Percentiles rank a stretch among this genome's conserved stretches.
Evolutionary conservation across 1,140 invertebrate genomes (phyloP).

Genomic region (Druon quercuslanigerum): DNA sequence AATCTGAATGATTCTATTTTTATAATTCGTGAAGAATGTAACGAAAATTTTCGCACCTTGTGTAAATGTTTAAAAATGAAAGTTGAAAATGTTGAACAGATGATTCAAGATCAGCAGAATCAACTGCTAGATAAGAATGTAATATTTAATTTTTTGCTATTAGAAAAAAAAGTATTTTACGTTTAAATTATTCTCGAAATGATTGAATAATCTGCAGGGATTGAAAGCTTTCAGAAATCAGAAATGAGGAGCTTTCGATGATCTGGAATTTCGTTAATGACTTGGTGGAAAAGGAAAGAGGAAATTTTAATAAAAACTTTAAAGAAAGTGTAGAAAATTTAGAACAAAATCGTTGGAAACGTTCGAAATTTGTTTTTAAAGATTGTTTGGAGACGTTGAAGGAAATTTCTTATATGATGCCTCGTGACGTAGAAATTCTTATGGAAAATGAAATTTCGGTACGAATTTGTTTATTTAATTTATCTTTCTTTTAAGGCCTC

Average conservation of each 20-base stretch:
- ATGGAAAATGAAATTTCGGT: constrained; percentile 49
- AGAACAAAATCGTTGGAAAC: too few species aligned
- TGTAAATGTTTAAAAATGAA: constrained; percentile 23
- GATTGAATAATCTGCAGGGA: too few species aligned
- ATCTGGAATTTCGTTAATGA: too few species aligned
- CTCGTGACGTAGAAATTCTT: constrained; percentile 33
- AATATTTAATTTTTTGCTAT: not conserved
- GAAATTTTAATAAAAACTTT: too few species aligned
- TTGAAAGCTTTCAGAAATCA: too few species aligned
- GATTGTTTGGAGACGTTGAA: constrained; percentile 43
- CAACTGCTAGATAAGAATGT: not conserved
- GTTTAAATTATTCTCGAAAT: too few species aligned
- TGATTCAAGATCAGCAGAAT: constrained; percentile 17
- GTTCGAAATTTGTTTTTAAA: constrained; percentile 13
- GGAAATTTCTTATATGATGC: constrained; percentile 34
- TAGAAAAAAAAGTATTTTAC: too few species aligned
- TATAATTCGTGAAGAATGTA: too few species aligned
- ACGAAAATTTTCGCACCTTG: not conserved
- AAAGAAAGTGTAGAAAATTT: too few species aligned
- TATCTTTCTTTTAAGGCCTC: not conserved
- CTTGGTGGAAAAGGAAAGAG: too few species aligned
- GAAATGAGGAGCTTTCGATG: too few species aligned
- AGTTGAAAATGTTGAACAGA: not conserved
- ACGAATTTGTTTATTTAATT: not conserved
- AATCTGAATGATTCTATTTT: constrained; percentile 10